phyloP scores from a whole-genome alignment of 2,888 invertebrate genomes.

The Dryobota labecula region DNA sequence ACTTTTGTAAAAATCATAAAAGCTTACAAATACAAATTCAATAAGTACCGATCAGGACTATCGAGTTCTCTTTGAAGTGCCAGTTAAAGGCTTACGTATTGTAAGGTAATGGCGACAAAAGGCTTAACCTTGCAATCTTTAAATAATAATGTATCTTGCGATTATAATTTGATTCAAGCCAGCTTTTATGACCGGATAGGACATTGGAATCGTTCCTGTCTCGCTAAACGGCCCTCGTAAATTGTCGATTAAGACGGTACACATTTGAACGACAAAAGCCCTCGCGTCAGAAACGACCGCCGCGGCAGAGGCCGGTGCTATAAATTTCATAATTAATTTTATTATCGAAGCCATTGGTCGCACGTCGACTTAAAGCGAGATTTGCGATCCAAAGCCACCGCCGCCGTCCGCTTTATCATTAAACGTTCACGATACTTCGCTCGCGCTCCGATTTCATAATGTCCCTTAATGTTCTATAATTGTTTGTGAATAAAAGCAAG shows the following conservation, averaged over 20 bases:
- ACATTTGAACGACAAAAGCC: constrained; percentile 81
- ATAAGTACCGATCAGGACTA: constrained; percentile 30
- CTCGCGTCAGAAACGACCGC: constrained; percentile 74
- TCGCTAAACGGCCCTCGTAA: constrained; percentile 80
- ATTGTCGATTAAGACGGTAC: constrained; percentile 85
- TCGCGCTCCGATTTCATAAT: constrained; percentile 78
- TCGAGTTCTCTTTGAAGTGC: constrained; percentile 41
- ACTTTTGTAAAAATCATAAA: constrained; percentile 32
- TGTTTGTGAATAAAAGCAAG: constrained; percentile 83
- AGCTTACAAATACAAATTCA: constrained; percentile 38
- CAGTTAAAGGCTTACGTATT: constrained; percentile 53
- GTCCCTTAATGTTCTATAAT: constrained; percentile 82
- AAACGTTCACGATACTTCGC: constrained; percentile 81
- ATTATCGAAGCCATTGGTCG: constrained; percentile 84
- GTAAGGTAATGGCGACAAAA: constrained; percentile 64
- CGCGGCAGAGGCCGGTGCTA: constrained; percentile 73
- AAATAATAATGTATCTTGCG: constrained; percentile 74
- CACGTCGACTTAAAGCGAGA: constrained; percentile 85
- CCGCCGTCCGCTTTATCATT: constrained; percentile 84
- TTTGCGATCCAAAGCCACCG: constrained; percentile 85
- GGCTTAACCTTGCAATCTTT: constrained; percentile 65
- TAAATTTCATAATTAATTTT: constrained; percentile 89
- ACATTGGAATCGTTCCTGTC: constrained; percentile 68
- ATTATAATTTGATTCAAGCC: constrained; percentile 77
- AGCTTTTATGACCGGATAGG: constrained; percentile 75